These are phyloP conservation scores for Rhingia rostrata DNA, from an alignment of 2,888 invertebrate species.

Conservation along the genomic window DNA sequence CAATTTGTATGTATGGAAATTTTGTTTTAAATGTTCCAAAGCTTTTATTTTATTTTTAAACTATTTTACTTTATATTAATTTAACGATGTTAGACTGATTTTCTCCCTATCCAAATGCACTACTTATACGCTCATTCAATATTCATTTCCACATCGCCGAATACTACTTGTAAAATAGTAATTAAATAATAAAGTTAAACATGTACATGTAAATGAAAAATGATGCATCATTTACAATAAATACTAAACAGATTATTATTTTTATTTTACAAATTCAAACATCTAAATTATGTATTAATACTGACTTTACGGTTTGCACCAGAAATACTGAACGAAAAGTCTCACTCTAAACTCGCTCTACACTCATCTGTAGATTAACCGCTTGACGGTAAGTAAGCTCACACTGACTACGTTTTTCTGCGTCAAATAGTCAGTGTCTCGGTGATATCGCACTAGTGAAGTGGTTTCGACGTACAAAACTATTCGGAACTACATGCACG, in stretches of 20 bases:
- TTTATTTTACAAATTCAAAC: background rate
- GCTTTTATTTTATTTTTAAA: background rate
- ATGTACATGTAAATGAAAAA: background rate
- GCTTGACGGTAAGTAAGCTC: no score
- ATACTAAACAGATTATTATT: background rate
- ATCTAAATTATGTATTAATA: no score
- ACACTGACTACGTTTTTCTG: no score
- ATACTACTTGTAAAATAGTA: slow-evolving; percentile 25
- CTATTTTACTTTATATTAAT: background rate
- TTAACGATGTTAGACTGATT: slow-evolving; percentile 20
- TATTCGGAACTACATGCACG: no score
- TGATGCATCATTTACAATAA: slow-evolving; percentile 2
- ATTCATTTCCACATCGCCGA: slow-evolving; percentile 11
- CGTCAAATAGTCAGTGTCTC: no score
- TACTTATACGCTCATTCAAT: slow-evolving; percentile 2
- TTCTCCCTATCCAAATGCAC: background rate
- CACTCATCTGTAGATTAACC: no score
- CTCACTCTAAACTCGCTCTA: no score
- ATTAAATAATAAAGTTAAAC: slow-evolving; percentile 24
- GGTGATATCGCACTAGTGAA: no score
- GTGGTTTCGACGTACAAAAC: no score
- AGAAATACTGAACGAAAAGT: no score
- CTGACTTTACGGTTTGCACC: no score
- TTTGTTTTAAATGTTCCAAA: background rate
- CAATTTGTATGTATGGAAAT: background rate